Evolutionary conservation across 1,140 invertebrate genomes (phyloP), one percentile per base, ranked within the genome.

Genomic region (Temnothorax longispinosus): DNA sequence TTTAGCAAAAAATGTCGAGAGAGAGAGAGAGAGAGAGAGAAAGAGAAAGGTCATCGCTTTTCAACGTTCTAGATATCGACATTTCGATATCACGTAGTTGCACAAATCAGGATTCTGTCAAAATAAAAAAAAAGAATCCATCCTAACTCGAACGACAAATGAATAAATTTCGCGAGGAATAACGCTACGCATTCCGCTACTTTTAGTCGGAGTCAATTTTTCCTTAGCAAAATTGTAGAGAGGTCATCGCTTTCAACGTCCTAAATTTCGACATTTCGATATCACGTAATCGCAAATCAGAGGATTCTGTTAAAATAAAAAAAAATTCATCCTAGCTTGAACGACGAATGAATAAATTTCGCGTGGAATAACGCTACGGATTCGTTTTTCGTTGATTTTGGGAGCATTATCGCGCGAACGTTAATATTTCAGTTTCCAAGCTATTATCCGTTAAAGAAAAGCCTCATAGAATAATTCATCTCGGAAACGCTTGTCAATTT

Each of bases 401-500:
- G 1, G 18, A 2, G 18, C n/a, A 32, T 8, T 2, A 2, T 27
- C n/a, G 15, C 13, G 8, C 18, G 21, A 18, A 47, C 47, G 56
- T 35, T 58, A 82, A 82, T 21, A 8, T 4, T 38, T 1, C 7
- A 69, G 4, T 5, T 21, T 60, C 56, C 1, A 41, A 18, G 11
- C 11, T 10, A 15, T 44, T 15, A 21, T 44, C 35, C 2, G 15
- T 7, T 32, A 13, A n/a, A 50, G 3, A 35, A 67, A 10, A 27
- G 15, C 38, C 50, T n/a, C 15, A 38, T 13, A 10, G 50, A 81
- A 71, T 71, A 80, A 67, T 67, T 71, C 27, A 71, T 41, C 11
- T 35, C 21, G 10, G 41, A 58, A 35, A 21, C 8, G 21, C 60
- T 74, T 18, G 2, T 84, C 54, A 60, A 60, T 75, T 47, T 44